Conservation (phyloP, 2,113 vertebrate species). For the Labeo catla region DNA sequence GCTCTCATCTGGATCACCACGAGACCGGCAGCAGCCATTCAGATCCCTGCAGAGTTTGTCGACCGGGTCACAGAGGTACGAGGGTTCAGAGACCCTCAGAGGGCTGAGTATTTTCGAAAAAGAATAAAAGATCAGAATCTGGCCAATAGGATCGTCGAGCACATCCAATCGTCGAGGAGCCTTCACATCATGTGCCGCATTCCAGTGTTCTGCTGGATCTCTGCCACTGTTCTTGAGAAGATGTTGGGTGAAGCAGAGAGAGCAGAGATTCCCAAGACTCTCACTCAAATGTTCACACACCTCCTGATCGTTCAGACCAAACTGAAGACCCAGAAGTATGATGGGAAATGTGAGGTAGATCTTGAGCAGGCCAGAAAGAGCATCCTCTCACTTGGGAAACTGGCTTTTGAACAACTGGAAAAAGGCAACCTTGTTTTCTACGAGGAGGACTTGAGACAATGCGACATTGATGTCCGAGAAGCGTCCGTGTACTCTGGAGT, state of each 20-base stretch:
- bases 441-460: conserved; percentile 31
- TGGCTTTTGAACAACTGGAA: conserved; percentile 31
- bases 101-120: conserved; percentile 18
- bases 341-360: conserved; percentile 8
- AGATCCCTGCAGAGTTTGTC: not conserved
- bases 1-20: conserved; percentile 28
- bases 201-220: conserved; percentile 48
- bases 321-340: conserved; percentile 31
- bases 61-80: conserved; percentile 32
- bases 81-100: conserved; percentile 36
- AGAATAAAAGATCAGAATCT: conserved; percentile 16
- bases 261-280: conserved; percentile 35
- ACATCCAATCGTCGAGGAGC: not conserved
- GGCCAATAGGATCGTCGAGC: not conserved
- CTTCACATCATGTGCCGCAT: conserved; percentile 48
- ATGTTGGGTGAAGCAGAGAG: not conserved
- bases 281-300: conserved; percentile 37
- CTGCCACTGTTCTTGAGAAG: conserved; percentile 36
- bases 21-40: conserved; percentile 39
- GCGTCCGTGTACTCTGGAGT: conserved; percentile 28
- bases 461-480: conserved; percentile 24
- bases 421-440: conserved; percentile 44
- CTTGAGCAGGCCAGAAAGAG: not conserved
- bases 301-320: conserved; percentile 31
- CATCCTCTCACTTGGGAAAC: conserved; percentile 1